Evolutionary conservation across 2,797 vertebrate species (phyloP).

Genomic region (Hypotaenidia philippensis): DNA sequence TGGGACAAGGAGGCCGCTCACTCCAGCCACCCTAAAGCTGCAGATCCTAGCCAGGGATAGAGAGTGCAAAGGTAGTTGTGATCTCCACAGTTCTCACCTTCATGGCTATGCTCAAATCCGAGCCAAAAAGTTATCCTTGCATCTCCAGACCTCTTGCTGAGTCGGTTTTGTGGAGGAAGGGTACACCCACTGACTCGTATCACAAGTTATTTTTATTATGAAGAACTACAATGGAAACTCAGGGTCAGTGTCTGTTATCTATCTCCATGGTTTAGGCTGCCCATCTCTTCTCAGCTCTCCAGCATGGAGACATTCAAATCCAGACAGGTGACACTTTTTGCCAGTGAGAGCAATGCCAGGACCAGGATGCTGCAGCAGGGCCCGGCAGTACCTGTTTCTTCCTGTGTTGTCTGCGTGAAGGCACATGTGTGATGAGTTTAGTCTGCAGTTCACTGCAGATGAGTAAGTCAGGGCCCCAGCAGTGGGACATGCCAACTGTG

Average conservation of each 20-base stretch:
- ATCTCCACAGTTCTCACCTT: not conserved
- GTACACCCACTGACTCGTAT: not conserved
- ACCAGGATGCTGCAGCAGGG: not conserved
- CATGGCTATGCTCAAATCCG: rapidly evolving
- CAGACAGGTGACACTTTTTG: not conserved
- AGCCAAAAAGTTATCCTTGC: not conserved
- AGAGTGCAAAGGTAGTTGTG: not conserved
- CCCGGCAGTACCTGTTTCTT: not conserved
- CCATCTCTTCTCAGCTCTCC: not conserved
- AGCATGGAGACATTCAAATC: not conserved
- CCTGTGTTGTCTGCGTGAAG: not conserved
- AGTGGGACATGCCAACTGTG: not conserved
- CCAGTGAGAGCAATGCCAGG: not conserved
- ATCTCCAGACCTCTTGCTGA: not conserved
- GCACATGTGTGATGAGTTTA: not conserved
- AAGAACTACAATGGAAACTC: not conserved
- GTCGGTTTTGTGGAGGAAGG: not conserved
- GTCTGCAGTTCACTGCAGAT: not conserved
- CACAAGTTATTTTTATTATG: not conserved
- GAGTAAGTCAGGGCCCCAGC: rapidly evolving
- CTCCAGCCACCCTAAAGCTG: not conserved
- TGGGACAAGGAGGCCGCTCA: not conserved
- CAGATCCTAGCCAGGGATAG: not conserved
- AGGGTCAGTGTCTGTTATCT: not conserved
- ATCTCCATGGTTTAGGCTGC: not conserved